Base-by-base conservation (phyloP, 53 echinoderm and acorn worm species). In the Astropecten irregularis region DNA sequence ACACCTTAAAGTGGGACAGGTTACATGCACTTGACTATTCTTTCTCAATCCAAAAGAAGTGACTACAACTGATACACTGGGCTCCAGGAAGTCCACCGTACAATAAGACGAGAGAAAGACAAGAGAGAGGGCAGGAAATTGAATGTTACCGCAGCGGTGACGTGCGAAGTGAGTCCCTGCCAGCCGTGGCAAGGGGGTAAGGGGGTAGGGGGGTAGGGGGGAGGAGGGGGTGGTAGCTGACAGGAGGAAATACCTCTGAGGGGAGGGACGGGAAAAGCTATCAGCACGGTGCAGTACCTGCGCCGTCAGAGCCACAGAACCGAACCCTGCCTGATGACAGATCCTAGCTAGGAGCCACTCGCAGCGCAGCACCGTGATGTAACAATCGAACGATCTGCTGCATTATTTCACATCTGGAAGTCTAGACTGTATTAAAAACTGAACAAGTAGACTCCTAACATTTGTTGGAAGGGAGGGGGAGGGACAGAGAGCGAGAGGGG, bases 141-240 rank as follows among this genome's bases (percentile, higher is more conserved):
- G 73, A 85, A 85, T 85, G 85, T 85, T 85, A 85, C 85, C 85
- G 85, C 85, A 73, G 60, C 30, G 85, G 62, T 73, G 71, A 85
- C 62, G 71, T 73, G 85, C 48, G 85, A 73, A 85, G 73, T 69
- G 69, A 83, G 69, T 65, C 36, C 35, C 22, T 23, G 20, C 22
- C 69, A 85, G 61, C 72, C 60, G 64, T 44, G 85, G 85, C 73
- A 55, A 61, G 62, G 60, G 42, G 48, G 13, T 21, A 49, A 7
- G 31, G 2, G 46, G 71, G 49, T 44, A 71, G 49, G 31, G 23
- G 46, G 49, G 31, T 21, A 71, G 47, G 8, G 47, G 47, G 47
- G 47, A 9, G 59, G 31, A 30, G 59, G 30, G 58, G 52, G 71
- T 50, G 56, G 38, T 4, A 37, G 76, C 52, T 52, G 71, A 51